These are phyloP conservation scores for Pseudococcus jackbeardsleyi DNA, from an alignment of 2,888 invertebrate genomes.

Conservation along the genomic window DNA sequence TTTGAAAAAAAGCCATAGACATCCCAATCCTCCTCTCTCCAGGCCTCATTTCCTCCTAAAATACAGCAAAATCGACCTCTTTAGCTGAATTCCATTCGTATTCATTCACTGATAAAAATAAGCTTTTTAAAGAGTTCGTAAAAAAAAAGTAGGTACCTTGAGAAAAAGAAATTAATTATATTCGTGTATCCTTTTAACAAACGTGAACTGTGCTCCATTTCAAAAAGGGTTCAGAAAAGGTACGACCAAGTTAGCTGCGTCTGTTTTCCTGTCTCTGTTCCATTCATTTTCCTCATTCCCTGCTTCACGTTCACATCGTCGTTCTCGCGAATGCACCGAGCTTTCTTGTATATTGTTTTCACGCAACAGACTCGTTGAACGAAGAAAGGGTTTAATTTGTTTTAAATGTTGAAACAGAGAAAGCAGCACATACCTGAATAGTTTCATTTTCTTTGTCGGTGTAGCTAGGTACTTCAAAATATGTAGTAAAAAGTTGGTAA, in stretches of 20 bases:
- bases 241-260: background rate
- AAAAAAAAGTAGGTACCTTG: background rate
- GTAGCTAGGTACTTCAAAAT: too few species aligned
- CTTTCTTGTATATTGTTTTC: background rate
- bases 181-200: background rate
- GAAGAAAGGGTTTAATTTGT: background rate
- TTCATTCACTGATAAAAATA: background rate
- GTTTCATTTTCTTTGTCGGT: background rate
- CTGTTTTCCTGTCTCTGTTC: background rate
- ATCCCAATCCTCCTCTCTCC: background rate
- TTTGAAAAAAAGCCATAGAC: too few species aligned
- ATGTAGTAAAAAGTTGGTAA: conserved; percentile 18
- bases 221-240: background rate
- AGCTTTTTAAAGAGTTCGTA: background rate
- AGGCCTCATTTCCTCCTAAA: background rate
- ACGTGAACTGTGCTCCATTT: background rate
- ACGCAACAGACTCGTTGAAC: background rate
- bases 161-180: conserved; percentile 18
- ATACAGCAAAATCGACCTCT: background rate
- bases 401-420: background rate
- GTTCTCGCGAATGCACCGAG: background rate
- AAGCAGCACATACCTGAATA: background rate
- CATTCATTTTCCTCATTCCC: too few species aligned
- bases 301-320: too few species aligned
- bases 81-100: background rate